phyloP scores from a whole-genome alignment of 2,113 vertebrate genomes.

The Cervus canadensis region DNA sequence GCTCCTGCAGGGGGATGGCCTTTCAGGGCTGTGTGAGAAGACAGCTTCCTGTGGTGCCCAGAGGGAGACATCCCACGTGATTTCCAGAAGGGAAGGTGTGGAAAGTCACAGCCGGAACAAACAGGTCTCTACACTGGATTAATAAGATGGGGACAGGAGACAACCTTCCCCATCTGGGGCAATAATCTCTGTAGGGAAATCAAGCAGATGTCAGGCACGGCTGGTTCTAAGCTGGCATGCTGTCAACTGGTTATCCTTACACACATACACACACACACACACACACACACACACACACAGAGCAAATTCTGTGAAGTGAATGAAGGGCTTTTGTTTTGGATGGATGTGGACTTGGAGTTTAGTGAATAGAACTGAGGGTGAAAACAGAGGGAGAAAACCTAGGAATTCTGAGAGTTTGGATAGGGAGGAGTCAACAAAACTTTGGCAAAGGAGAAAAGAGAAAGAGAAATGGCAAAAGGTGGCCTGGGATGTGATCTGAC shows the following conservation, averaged over 20 bases:
- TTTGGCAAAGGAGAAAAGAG: not conserved
- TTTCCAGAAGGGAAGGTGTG: not conserved
- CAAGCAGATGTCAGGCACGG: fast-evolving
- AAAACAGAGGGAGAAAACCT: not conserved
- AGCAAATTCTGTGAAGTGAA: not conserved
- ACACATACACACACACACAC: no score
- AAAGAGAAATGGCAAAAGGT: not conserved
- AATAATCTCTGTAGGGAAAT: fast-evolving
- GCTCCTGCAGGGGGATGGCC: not conserved
- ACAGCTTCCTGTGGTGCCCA: not conserved
- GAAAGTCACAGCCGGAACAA: no score
- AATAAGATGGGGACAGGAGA: not conserved
- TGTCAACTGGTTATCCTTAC: not conserved
- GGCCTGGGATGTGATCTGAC: not conserved
- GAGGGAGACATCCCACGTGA: not conserved
- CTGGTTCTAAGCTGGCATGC: not conserved
- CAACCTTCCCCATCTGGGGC: not conserved
- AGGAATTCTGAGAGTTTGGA: not conserved
- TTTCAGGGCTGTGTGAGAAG: not conserved
- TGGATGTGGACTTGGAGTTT: not conserved
- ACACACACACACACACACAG: not conserved
- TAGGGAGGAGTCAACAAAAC: not conserved
- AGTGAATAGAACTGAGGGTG: not conserved
- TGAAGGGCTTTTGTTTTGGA: not conserved
- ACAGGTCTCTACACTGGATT: not conserved